Evolutionary conservation across 2,888 invertebrate species (phyloP).

Genomic region (Cantharis flavilabris): DNA sequence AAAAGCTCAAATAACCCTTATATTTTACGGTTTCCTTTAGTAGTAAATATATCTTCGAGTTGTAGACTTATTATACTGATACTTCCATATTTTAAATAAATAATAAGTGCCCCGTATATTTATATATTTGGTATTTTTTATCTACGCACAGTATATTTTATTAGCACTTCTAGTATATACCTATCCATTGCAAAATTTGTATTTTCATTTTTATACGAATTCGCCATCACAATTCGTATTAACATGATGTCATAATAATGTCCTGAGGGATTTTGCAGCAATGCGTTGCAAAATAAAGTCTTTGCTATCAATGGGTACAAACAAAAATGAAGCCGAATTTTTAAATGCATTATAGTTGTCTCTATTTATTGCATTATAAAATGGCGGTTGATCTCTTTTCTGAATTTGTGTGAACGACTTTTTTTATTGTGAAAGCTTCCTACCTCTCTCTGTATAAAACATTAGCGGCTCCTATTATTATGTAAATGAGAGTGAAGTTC

Average conservation of each 20-base stretch:
- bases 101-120: background rate
- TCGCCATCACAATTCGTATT: slow-evolving; percentile 10
- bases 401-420: slow-evolving; percentile 14
- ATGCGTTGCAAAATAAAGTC: slow-evolving; percentile 21
- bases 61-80: slow-evolving; percentile 13
- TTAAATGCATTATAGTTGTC: background rate
- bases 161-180: background rate
- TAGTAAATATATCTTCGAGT: slow-evolving; percentile 14
- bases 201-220: slow-evolving; percentile 9
- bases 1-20: slow-evolving; percentile 20
- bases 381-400: slow-evolving; percentile 7
- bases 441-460: slow-evolving; percentile 25
- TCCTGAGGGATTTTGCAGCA: slow-evolving; percentile 15
- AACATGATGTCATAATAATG: slow-evolving; percentile 22
- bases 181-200: background rate
- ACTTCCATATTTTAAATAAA: slow-evolving; percentile 8
- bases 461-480: slow-evolving; percentile 31
- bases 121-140: background rate
- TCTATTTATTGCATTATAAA: background rate
- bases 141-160: background rate
- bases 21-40: slow-evolving; percentile 17
- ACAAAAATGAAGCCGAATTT: background rate
- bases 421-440: slow-evolving; percentile 15
- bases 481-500: slow-evolving; percentile 30
- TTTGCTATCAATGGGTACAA: slow-evolving; percentile 4